These are phyloP conservation scores for Cosmopolites sordidus DNA, from an alignment of 2,888 invertebrate genomes.

Conservation along the genomic window DNA sequence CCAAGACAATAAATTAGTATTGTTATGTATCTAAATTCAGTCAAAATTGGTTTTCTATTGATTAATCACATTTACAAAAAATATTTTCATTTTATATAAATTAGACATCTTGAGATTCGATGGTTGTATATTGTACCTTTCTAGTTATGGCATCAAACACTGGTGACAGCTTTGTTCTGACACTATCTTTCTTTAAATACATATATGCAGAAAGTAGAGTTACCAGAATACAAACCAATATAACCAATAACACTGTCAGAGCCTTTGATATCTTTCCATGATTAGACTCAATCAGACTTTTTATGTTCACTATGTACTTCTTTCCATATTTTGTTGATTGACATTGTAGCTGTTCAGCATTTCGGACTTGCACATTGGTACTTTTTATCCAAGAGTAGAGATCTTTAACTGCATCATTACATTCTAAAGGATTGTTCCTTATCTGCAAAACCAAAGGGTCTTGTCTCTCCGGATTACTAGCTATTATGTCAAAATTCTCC, in stretches of 20 bases:
- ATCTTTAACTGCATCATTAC: constrained; percentile 59
- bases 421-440: constrained; percentile 64
- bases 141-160: constrained; percentile 62
- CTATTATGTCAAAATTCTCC: constrained; percentile 54
- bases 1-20: no score
- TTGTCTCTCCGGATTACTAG: constrained; percentile 41
- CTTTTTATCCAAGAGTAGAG: constrained; percentile 61
- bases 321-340: constrained; percentile 38
- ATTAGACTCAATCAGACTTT: constrained; percentile 39
- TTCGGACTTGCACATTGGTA: constrained; percentile 59
- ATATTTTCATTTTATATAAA: neutral
- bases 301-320: constrained; percentile 40
- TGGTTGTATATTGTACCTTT: constrained; percentile 70
- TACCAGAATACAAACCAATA: constrained; percentile 54
- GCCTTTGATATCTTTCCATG: constrained; percentile 44
- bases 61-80: no score
- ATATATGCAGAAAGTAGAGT: constrained; percentile 55
- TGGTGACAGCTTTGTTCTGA: constrained; percentile 57
- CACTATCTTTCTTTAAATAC: constrained; percentile 58
- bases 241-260: constrained; percentile 51
- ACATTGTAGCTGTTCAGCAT: constrained; percentile 56
- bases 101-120: constrained; percentile 49
- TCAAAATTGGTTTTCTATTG: no score
- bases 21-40: no score
- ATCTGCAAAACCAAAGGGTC: constrained; percentile 59